A percentile compares a stretch with the other conserved stretches of the same genome.
phyloP scores from a whole-genome alignment of 2,113 vertebrate species.

The Rhea pennata region DNA sequence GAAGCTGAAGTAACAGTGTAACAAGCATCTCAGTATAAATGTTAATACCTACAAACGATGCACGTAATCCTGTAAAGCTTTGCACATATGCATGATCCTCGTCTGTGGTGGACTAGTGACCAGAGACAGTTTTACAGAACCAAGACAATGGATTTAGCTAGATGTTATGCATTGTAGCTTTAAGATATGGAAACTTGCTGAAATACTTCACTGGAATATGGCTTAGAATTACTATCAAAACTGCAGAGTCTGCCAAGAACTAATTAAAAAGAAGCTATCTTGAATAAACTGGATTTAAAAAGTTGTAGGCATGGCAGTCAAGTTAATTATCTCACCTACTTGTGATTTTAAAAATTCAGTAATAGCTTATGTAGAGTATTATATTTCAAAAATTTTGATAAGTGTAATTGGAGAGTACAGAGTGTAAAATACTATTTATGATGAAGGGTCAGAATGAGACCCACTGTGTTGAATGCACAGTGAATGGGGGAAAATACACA shows the following conservation, averaged over 20 bases:
- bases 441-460: background rate
- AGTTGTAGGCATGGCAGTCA: background rate
- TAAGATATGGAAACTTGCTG: background rate
- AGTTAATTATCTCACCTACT: conserved; percentile 46
- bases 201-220: conserved; percentile 23
- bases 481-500: background rate
- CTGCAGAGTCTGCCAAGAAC: conserved; percentile 45
- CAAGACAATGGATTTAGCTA: background rate
- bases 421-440: background rate
- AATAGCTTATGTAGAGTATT: background rate
- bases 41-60: background rate
- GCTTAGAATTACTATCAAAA: conserved; percentile 33
- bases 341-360: background rate
- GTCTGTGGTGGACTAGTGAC: background rate
- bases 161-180: conserved; percentile 24
- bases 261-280: conserved; percentile 66
- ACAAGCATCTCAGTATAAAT: background rate
- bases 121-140: background rate
- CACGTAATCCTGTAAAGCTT: background rate
- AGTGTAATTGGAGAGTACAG: background rate
- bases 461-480: background rate
- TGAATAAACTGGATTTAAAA: conserved; percentile 19
- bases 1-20: background rate
- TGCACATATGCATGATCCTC: background rate
- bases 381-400: background rate